A percentile compares a stretch with the other conserved stretches of the same genome.
Conservation (phyloP, 2,888 invertebrate species). For the Drosophila rellima region DNA sequence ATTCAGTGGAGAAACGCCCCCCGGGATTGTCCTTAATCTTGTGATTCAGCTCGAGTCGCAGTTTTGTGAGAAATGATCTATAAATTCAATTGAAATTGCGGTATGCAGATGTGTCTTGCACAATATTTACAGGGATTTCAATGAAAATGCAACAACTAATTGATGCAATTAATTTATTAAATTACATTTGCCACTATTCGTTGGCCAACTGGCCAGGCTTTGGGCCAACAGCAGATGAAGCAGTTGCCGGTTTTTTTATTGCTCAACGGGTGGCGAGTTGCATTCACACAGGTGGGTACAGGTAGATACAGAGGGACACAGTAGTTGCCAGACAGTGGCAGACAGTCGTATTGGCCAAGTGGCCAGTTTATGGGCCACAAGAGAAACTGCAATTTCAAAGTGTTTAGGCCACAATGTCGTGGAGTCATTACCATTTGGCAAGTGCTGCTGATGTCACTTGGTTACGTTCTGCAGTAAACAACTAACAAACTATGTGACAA, state of each 20-base stretch:
- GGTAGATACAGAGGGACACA: constrained; percentile 22
- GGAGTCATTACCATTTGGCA: constrained; percentile 42
- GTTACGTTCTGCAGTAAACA: constrained; percentile 3
- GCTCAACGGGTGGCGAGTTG: constrained; percentile 43
- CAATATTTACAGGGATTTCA: constrained; percentile 66
- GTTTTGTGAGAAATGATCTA: constrained; percentile 40
- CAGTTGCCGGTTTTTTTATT: constrained; percentile 27
- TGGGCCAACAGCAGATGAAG: constrained; percentile 16
- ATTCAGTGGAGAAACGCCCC: constrained; percentile 34
- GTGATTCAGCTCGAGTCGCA: not conserved
- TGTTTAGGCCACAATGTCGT: constrained; percentile 31
- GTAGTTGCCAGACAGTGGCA: constrained; percentile 18
- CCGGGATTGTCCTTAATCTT: constrained; percentile 1
- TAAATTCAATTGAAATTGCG: constrained; percentile 47
- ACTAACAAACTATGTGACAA: constrained; percentile 20
- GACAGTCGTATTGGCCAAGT: constrained; percentile 4
- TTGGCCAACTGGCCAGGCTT: constrained; percentile 15
- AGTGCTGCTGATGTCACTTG: constrained; percentile 26
- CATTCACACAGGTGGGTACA: constrained; percentile 15
- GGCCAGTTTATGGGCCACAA: constrained; percentile 51
- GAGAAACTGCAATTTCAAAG: constrained; percentile 41
- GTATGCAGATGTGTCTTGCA: constrained; percentile 34
- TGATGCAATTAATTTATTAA: constrained; percentile 75
- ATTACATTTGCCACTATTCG: constrained; percentile 59
- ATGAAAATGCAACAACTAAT: constrained; percentile 68